Evolutionary conservation across 2,888 invertebrate genomes (phyloP), one percentile per base, ranked within the genome.

Genomic region (Rhimphoctona megacephalus): DNA sequence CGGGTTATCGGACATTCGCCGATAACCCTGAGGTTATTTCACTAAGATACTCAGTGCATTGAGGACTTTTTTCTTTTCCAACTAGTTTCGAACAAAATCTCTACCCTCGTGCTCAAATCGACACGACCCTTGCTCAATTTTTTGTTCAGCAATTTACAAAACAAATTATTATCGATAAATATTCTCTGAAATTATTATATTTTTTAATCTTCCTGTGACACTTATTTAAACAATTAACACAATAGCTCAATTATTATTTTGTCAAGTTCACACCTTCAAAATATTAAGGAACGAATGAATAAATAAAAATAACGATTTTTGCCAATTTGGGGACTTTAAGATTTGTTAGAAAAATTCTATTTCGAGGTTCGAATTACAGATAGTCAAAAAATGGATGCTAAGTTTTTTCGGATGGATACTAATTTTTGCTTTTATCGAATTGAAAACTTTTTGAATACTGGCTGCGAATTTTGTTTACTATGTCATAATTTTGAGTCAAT

Each of bases 1-100:
- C 0, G 67, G 84, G 84, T 81, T 86, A 87, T 85, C 85, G 52
- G 8, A 69, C 33, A 9, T 64, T 77, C 6, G 22, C 25, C 77
- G 87, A 87, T 87, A 85, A 87, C 87, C 87, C 67, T 22, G 69
- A 46, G 83, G 82, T 85, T 76, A 70, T 78, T 76, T 19, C 5
- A 61, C 46, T 17, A 6, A 72, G 85, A 85, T 83, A 76, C 57
- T 30, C 25, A 6, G 52, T 52, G 46, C 64, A 5, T 30, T 39
- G 43, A 5, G 17, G 74, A n/a, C 67, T 43, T 19, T 46, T 52
- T 78, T 66, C 30, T 8, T 11, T 52, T 64, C n/a, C 14, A 49
- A 19, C 52, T 54, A 14, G 52, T 11, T 69, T 30, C 61, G 52
- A 74, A 61, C 69, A 52, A 66, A 61, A 49, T 72, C 30, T 84